Evolutionary conservation across 2,113 vertebrate genomes (phyloP).

Genomic region (Sardina pilchardus): DNA sequence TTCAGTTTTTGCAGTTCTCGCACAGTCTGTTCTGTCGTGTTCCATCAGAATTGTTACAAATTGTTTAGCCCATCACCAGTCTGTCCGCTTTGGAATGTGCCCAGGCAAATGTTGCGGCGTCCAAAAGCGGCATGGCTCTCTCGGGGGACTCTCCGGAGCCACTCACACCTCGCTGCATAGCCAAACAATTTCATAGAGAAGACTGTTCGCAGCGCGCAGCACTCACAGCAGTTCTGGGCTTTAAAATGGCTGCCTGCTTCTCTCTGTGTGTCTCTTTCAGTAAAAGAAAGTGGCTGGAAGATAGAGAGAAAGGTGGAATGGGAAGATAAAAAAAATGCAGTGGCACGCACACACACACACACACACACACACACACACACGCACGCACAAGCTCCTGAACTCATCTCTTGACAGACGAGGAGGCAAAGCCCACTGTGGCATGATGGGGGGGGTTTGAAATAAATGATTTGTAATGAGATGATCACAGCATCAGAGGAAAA

Average conservation of each 20-base stretch:
- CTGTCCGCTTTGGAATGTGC: neutral
- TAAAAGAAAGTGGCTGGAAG: neutral
- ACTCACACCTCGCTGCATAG: neutral
- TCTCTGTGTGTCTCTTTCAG: neutral
- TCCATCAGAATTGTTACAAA: conserved; percentile 9
- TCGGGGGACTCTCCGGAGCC: neutral
- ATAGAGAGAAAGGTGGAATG: neutral
- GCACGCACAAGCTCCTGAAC: neutral
- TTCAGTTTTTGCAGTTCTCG: neutral
- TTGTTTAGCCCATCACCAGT: conserved; percentile 13
- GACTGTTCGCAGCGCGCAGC: neutral
- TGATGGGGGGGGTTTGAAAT: neutral
- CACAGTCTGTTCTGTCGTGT: neutral
- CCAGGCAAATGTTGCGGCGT: neutral
- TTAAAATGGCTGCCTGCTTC: neutral
- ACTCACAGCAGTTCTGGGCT: neutral
- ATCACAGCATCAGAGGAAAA: neutral
- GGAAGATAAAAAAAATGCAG: neutral
- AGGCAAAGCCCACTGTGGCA: neutral
- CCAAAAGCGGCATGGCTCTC: neutral
- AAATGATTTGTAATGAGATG: conserved; percentile 1
- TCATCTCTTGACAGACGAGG: neutral
- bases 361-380: too few relatives aligned
- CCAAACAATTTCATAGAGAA: neutral
- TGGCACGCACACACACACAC: neutral